phyloP scores from a whole-genome alignment of 1,140 invertebrate species.

The Neuroterus valhalla region DNA sequence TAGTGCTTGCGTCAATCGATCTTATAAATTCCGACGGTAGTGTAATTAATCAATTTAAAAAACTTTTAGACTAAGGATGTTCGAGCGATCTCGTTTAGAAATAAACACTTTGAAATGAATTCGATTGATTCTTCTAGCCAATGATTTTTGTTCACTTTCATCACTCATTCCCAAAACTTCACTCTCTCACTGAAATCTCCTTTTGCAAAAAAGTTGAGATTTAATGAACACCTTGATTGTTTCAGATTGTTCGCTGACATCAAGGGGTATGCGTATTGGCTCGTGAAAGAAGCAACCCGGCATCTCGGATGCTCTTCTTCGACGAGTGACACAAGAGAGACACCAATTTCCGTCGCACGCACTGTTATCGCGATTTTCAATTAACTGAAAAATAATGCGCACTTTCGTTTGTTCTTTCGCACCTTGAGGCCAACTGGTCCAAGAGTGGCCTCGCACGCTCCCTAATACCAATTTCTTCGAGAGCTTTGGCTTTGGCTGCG shows the following conservation, averaged over 20 bases:
- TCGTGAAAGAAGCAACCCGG: slow-evolving; percentile 81
- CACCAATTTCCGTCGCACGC: slow-evolving; percentile 31
- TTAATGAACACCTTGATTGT: slow-evolving; percentile 80
- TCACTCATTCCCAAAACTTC: background rate
- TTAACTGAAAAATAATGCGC: background rate
- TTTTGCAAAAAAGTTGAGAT: background rate
- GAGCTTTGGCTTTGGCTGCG: slow-evolving; percentile 50
- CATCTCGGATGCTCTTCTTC: slow-evolving; percentile 68
- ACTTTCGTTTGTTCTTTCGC: slow-evolving; percentile 38
- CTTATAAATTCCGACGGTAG: too few relatives aligned
- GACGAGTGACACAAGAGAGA: slow-evolving; percentile 34
- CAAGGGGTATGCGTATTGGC: slow-evolving; percentile 84
- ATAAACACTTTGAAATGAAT: background rate
- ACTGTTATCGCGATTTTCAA: slow-evolving; percentile 32
- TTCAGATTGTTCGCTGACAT: slow-evolving; percentile 85
- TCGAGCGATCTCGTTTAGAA: background rate
- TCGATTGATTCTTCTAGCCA: too few relatives aligned
- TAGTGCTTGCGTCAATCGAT: too few relatives aligned
- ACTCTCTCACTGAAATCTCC: background rate
- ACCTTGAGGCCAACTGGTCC: slow-evolving; percentile 49
- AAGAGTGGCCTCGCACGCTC: slow-evolving; percentile 43
- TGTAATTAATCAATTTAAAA: too few relatives aligned
- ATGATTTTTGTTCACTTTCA: background rate
- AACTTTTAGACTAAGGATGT: too few relatives aligned
- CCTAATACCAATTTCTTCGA: slow-evolving; percentile 50